Base-by-base conservation (phyloP, 2,888 invertebrate species). In the Cryptocheilus praepositus region DNA sequence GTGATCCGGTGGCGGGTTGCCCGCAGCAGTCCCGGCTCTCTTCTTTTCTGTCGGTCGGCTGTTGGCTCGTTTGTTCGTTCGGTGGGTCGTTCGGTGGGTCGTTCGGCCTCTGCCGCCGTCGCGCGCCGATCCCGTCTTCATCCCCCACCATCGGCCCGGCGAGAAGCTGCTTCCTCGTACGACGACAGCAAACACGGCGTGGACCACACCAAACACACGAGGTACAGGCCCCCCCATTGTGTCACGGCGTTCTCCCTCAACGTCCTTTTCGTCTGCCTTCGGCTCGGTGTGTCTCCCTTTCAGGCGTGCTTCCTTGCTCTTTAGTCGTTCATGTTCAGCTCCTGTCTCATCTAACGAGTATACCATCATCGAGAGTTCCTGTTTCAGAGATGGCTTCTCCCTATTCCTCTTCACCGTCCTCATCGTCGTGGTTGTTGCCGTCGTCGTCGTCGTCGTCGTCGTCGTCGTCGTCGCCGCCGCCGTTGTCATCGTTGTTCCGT, bases 161-260 rank as follows among this genome's bases (percentile, higher is more conserved):
- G 67, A 58, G 52, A 60, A 59, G 56, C 60, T 49, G 44, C 57
- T 58, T 64, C 61, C 57, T 68, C 60, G 64, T 60, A 61, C 64
- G 64, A 71, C 68, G 57, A 58, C 57, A 21, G 57, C 57, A 25
- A 58, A 45, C 45, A 58, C 57, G 45, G 56, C 56, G 56, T 56
- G 56, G 56, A 56, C 56, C 54, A 36, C 54, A 44, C 43, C 36
- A 36, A 21, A 56, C 36, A 56, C 56, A 56, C 56, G 56, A 56
- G 56, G 56, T 56, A 56, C 44, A 18, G 36, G 56, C 43, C 56
- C 54, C 36, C 36, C 36, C 49, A 49, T 49, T 49, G 36, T 36
- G 44, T 56, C 56, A 19, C 28, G 54, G 28, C 18, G 18, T 28
- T 36, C 28, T 54, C 16, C 36, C 16, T 25, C 43, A 18, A 55